Conservation (phyloP, 1,140 invertebrate genomes). For the Probaryconus sp. region DNA sequence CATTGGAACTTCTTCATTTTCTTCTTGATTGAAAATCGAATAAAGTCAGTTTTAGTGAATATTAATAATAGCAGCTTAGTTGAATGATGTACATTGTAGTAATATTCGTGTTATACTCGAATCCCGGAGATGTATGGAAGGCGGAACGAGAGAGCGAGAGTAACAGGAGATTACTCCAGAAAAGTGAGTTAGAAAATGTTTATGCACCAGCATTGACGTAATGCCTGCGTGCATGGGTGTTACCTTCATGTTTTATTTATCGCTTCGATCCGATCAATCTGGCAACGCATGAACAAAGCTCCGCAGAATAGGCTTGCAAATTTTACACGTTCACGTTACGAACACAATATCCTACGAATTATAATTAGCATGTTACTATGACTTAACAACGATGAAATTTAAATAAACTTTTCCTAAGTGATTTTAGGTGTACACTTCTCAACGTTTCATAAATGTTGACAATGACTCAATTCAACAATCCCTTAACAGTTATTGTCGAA, state of each 20-base stretch:
- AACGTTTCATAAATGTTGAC: conserved; percentile 21
- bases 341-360: conserved; percentile 41
- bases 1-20: too few relatives aligned
- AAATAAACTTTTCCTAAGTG: conserved; percentile 23
- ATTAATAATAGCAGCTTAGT: too few relatives aligned
- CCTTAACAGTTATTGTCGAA: too few relatives aligned
- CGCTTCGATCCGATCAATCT: conserved; percentile 57
- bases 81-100: too few relatives aligned
- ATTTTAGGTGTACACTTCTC: conserved; percentile 13
- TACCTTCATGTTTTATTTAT: conserved; percentile 65
- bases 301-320: conserved; percentile 47
- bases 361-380: conserved; percentile 36
- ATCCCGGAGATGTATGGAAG: conserved; percentile 20
- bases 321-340: conserved; percentile 34
- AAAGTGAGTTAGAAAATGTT: conserved; percentile 51
- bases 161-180: background rate
- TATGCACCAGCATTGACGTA: conserved; percentile 60
- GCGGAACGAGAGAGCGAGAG: conserved; percentile 5
- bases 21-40: too few relatives aligned
- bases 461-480: too few relatives aligned
- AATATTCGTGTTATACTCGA: conserved; percentile 15
- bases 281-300: conserved; percentile 52
- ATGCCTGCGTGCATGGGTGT: conserved; percentile 59
- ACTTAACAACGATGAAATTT: conserved; percentile 14
- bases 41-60: conserved; percentile 23